phyloP scores from a whole-genome alignment of 2,888 invertebrate species.

The Aricia artaxerxes region DNA sequence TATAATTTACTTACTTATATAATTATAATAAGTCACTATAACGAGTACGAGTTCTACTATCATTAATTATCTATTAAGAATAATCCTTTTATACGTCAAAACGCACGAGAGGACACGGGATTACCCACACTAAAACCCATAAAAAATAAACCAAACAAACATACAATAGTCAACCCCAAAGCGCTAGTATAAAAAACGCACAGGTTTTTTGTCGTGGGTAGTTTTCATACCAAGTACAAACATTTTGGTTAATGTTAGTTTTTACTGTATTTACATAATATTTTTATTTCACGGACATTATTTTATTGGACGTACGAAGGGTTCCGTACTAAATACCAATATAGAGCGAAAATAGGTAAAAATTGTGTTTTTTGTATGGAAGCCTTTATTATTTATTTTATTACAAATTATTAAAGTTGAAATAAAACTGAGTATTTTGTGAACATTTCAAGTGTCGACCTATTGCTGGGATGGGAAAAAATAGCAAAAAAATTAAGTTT shows the following conservation, averaged over 20 bases:
- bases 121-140: slow-evolving; percentile 74
- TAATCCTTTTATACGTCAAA: slow-evolving; percentile 78
- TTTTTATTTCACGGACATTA: too few relatives aligned
- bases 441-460: too few relatives aligned
- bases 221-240: background rate
- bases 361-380: too few relatives aligned
- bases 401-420: too few relatives aligned
- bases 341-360: too few relatives aligned
- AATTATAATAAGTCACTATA: slow-evolving; percentile 45
- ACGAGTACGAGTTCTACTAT: slow-evolving; percentile 52
- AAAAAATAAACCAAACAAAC: slow-evolving; percentile 66
- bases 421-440: too few relatives aligned
- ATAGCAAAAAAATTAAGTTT: too few relatives aligned
- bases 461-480: too few relatives aligned
- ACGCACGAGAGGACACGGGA: slow-evolving; percentile 72
- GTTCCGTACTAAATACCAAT: too few relatives aligned
- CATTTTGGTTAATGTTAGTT: background rate
- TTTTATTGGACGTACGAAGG: too few relatives aligned
- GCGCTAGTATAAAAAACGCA: slow-evolving; percentile 47
- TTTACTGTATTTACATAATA: background rate
- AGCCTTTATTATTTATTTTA: too few relatives aligned
- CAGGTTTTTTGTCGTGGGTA: slow-evolving; percentile 34
- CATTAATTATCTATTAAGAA: slow-evolving; percentile 79
- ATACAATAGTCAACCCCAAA: slow-evolving; percentile 64
- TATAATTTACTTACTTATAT: too few relatives aligned